These are phyloP conservation scores for Hemistola chrysoprasaria DNA, from an alignment of 2,888 invertebrate genomes.

Conservation along the genomic window DNA sequence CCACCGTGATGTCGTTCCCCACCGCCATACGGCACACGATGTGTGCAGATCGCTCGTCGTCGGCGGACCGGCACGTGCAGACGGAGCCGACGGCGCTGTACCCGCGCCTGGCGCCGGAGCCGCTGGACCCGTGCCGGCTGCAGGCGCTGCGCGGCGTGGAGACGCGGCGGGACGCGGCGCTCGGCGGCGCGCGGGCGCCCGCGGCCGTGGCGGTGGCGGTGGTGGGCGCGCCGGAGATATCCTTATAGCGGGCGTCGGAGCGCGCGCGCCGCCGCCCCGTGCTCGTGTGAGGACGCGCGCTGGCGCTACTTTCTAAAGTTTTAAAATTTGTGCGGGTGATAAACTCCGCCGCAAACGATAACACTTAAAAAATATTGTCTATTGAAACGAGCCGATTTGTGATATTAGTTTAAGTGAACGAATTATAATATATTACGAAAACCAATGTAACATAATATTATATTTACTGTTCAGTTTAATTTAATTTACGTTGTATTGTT, in stretches of 20 bases:
- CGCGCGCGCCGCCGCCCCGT: slow-evolving; percentile 29
- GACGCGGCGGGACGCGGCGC: slow-evolving; percentile 20
- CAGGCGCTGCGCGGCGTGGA: slow-evolving; percentile 21
- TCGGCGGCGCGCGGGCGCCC: slow-evolving; percentile 25
- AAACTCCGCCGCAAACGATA: not conserved
- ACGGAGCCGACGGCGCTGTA: slow-evolving; percentile 53
- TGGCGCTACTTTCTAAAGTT: not conserved
- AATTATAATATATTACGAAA: too few relatives aligned
- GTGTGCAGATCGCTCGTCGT: slow-evolving; percentile 48
- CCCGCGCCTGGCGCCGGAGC: slow-evolving; percentile 26
- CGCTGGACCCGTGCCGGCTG: slow-evolving; percentile 32
- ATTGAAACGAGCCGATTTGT: slow-evolving; percentile 1
- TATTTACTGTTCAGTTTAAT: too few relatives aligned
- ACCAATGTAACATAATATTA: too few relatives aligned
- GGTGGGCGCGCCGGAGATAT: slow-evolving; percentile 32
- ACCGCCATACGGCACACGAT: not conserved
- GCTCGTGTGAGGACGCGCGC: slow-evolving; percentile 33
- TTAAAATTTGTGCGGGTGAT: not conserved
- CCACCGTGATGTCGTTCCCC: too few relatives aligned
- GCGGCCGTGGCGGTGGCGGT: slow-evolving; percentile 40
- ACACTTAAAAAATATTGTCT: not conserved
- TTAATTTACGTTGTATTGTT: too few relatives aligned
- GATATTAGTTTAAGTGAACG: slow-evolving; percentile 7
- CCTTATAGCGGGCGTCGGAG: slow-evolving; percentile 41
- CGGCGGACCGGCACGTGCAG: slow-evolving; percentile 60